These are phyloP conservation scores for Pseudeuparius sepicola DNA, from an alignment of 2,888 invertebrate genomes.

Conservation along the genomic window DNA sequence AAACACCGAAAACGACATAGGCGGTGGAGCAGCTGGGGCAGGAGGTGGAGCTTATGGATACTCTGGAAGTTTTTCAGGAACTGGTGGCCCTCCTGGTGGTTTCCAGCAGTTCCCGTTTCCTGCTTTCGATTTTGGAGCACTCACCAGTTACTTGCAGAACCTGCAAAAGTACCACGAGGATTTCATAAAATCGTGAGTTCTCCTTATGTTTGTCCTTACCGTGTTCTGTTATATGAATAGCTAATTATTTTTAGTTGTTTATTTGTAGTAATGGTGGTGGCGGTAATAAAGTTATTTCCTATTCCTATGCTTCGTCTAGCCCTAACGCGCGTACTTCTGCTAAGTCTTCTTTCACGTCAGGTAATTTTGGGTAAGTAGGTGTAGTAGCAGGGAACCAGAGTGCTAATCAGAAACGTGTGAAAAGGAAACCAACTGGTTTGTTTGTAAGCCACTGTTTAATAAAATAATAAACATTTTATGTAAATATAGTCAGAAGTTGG, in stretches of 20 bases:
- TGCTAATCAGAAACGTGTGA: no score
- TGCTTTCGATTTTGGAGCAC: conserved; percentile 22
- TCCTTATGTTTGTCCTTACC: no score
- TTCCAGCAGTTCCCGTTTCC: conserved; percentile 16
- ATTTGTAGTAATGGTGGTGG: conserved; percentile 16
- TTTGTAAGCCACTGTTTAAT: no score
- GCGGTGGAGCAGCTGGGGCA: conserved; percentile 15
- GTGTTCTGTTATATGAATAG: no score
- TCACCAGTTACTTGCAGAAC: conserved; percentile 26
- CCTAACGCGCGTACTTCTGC: conserved; percentile 27
- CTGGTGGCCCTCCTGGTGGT: conserved; percentile 18
- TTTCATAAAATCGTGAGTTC: conserved; percentile 31
- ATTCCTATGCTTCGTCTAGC: conserved; percentile 27
- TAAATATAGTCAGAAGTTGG: no score
- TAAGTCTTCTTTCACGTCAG: conserved; percentile 28
- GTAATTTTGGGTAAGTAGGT: conserved; percentile 19
- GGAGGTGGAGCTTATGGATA: conserved; percentile 26
- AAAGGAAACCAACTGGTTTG: no score
- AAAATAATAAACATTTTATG: no score
- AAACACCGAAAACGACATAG: conserved; percentile 22
- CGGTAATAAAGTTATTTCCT: conserved; percentile 27
- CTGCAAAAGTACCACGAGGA: conserved; percentile 31
- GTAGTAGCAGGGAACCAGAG: no score
- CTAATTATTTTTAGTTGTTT: conserved; percentile 13
- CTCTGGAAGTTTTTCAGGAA: conserved; percentile 27